These are phyloP conservation scores for Hemicrepidius hirtus DNA, from an alignment of 2,888 invertebrate species.

Conservation along the genomic window DNA sequence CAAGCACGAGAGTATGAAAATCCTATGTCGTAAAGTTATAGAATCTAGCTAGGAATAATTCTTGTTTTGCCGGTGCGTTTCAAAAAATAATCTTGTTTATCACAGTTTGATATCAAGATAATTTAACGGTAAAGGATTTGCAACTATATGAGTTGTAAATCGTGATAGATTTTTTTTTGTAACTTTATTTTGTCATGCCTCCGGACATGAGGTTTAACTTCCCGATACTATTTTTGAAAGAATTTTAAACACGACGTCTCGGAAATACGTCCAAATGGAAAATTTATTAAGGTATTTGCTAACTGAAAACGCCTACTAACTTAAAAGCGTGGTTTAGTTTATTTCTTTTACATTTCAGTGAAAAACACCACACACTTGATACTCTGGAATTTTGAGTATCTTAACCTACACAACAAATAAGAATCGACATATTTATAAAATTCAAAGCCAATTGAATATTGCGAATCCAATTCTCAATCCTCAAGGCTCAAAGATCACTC, in stretches of 20 bases:
- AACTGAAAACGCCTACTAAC: not conserved
- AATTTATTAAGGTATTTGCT: slow-evolving; percentile 12
- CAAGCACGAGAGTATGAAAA: slow-evolving; percentile 35
- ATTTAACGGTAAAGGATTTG: slow-evolving; percentile 49
- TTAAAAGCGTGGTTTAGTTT: slow-evolving; percentile 1
- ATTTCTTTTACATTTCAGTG: not conserved
- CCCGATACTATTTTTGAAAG: slow-evolving; percentile 29
- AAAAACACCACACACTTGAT: not conserved
- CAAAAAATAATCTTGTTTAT: slow-evolving; percentile 50
- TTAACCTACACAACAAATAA: too few species aligned
- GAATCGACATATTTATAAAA: too few species aligned
- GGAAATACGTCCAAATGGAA: slow-evolving; percentile 20
- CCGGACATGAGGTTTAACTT: slow-evolving; percentile 32
- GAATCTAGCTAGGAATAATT: slow-evolving; percentile 42
- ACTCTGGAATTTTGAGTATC: not conserved
- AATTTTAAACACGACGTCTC: slow-evolving; percentile 31
- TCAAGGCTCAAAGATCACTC: too few species aligned
- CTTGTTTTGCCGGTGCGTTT: slow-evolving; percentile 40
- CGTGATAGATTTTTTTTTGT: slow-evolving; percentile 39
- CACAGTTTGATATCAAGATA: slow-evolving; percentile 49
- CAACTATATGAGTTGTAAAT: slow-evolving; percentile 41
- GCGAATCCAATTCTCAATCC: too few species aligned
- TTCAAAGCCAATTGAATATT: too few species aligned
- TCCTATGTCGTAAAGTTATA: slow-evolving; percentile 35
- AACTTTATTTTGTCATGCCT: slow-evolving; percentile 42